A percentile compares a stretch with the other conserved stretches of the same genome.
phyloP scores from a whole-genome alignment of 2,113 vertebrate genomes.

The Anhinga rufa region DNA sequence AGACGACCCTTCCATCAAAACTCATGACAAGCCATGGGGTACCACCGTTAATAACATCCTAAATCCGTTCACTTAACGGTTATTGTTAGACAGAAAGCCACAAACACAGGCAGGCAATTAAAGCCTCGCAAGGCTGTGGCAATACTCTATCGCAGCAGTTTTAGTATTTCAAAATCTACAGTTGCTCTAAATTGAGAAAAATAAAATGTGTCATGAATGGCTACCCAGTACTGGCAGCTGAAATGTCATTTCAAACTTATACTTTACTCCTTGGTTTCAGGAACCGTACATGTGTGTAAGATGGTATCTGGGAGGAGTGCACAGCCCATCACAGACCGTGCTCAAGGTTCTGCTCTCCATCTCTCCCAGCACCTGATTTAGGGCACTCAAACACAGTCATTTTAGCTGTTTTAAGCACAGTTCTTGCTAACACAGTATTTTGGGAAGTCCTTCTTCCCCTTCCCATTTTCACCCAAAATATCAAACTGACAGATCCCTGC shows the following conservation, averaged over 20 bases:
- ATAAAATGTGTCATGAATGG: neutral
- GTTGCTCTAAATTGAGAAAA: neutral
- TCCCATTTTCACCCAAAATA: neutral
- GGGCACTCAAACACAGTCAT: neutral
- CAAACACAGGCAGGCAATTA: neutral
- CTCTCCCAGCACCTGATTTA: neutral
- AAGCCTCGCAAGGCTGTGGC: no score
- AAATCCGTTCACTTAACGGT: neutral
- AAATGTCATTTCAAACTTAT: neutral
- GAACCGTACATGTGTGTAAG: neutral
- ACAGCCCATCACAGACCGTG: neutral
- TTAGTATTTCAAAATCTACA: neutral
- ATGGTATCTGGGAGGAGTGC: neutral
- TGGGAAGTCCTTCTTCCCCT: neutral
- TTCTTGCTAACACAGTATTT: neutral
- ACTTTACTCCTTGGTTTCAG: neutral
- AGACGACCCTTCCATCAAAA: neutral
- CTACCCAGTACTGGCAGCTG: neutral
- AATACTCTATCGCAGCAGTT: rapidly evolving
- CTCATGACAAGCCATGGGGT: no score
- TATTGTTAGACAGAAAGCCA: neutral
- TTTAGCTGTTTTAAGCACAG: neutral
- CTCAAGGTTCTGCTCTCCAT: neutral
- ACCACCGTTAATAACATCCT: neutral
- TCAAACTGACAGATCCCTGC: neutral